Conservation (phyloP, 2,113 vertebrate species). For the Shinisaurus crocodilurus region DNA sequence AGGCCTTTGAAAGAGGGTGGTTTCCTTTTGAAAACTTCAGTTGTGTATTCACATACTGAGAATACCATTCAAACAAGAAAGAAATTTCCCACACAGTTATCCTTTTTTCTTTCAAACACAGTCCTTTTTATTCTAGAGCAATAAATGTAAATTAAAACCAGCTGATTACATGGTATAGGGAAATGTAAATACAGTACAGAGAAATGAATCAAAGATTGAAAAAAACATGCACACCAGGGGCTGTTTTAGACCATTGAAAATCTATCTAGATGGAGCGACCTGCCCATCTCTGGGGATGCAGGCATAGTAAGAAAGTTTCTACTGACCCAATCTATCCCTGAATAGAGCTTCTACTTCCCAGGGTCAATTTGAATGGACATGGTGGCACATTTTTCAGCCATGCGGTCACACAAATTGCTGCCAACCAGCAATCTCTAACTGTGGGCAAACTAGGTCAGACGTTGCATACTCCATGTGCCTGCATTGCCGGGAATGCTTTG, state of each 20-base stretch:
- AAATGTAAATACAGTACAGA: not conserved
- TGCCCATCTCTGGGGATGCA: not conserved
- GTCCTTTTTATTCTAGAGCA: not conserved
- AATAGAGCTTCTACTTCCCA: not conserved
- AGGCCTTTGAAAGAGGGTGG: not conserved
- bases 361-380: not conserved
- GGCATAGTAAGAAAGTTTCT: not conserved
- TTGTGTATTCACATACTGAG: not conserved
- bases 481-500: not conserved
- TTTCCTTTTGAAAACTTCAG: not conserved
- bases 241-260: not conserved
- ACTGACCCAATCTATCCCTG: not conserved
- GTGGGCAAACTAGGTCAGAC: not conserved
- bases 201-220: not conserved
- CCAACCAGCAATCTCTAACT: not conserved
- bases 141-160: not conserved
- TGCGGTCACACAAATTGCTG: not conserved
- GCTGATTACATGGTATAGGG: not conserved
- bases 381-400: not conserved
- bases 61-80: not conserved
- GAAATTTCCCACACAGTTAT: not conserved
- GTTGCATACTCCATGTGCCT: not conserved
- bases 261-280: not conserved
- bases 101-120: constrained; percentile 4
- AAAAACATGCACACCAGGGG: not conserved